Percentiles rank a stretch among this genome's conserved stretches.
Conservation (phyloP, 2,113 vertebrate species). For the Calypte anna region DNA sequence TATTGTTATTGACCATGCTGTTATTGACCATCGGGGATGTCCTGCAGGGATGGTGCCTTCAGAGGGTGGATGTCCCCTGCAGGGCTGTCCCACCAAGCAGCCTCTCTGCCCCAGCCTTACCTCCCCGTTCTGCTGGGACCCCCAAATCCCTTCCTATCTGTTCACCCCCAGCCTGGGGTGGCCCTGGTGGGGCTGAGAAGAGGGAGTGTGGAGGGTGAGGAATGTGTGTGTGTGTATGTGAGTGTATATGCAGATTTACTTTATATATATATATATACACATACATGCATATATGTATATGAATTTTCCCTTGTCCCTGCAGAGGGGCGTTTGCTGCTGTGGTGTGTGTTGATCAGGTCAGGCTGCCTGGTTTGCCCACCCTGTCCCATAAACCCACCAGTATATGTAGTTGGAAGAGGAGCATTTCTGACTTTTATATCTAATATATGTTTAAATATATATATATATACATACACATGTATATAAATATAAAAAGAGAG, state of each 20-base stretch:
- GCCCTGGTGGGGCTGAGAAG: neutral
- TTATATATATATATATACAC: neutral
- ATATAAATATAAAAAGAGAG: neutral
- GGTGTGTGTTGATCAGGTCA: neutral
- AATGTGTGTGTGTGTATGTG: neutral
- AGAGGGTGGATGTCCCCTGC: neutral
- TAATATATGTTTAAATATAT: conserved; percentile 44
- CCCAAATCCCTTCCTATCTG: neutral
- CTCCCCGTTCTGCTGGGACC: neutral
- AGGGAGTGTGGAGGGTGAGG: accelerated
- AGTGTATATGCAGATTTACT: neutral
- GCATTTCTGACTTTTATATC: conserved; percentile 56
- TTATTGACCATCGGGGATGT: accelerated
- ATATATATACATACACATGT: neutral
- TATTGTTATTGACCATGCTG: no score
- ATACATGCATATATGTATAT: neutral
- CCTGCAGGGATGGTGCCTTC: neutral
- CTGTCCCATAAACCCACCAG: conserved; percentile 6
- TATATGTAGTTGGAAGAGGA: conserved; percentile 9
- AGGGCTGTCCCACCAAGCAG: accelerated
- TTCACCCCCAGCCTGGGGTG: neutral
- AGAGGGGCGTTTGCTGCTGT: conserved; percentile 46
- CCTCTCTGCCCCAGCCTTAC: accelerated
- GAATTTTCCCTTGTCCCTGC: neutral
- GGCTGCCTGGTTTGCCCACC: neutral